Evolutionary conservation across 1,140 invertebrate genomes (phyloP), one percentile per base, ranked within the genome.

Genomic region (Caenorhabditis briggsae): DNA sequence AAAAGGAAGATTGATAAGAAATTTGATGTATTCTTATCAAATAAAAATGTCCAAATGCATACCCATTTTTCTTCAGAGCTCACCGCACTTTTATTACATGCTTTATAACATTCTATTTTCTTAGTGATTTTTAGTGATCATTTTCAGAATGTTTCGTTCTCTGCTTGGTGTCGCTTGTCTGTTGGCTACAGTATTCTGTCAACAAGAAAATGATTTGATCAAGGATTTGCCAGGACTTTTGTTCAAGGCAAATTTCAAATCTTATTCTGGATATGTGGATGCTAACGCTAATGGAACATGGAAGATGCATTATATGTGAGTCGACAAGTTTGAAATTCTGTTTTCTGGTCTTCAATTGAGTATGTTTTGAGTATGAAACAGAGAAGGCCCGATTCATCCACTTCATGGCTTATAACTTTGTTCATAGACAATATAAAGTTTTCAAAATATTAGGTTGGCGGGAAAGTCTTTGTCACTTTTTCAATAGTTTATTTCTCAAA

Each of bases 251-350:
- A 87, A 86, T 46, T 90, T 90, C 64, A 90, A 89, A 23, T 84
- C 83, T 18, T 90, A 90, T 70, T 90, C 90, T 1, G 90, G 90
- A 48, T 90, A 91, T 59, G 59, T 90, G 25, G 65, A 90, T 82
- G 90, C 90, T 12, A 83, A 85, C 18, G 55, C 82, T 12, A 82
- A 84, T 43, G 82, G 74, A 41, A 70, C 53, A 53, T 87, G 86
- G 83, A 82, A 64, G 65, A 90, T 90, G 89, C 89, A 90, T 64
- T 90, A 90, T 82, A 86, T 90, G 89, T 90, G 56, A 89, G 88
- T 59, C 50, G n/a, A 20, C 16, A 8, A 48, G 61, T 64, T 16
- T 59, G 18, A 53, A 53, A 53, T 12, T 1, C 6, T 53, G 16
- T 33, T 33, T 33, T 33, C 33, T 33, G 33, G 33, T 3, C 33